Base-by-base conservation (phyloP, 2,113 vertebrate species). In the Misgurnus anguillicaudatus region DNA sequence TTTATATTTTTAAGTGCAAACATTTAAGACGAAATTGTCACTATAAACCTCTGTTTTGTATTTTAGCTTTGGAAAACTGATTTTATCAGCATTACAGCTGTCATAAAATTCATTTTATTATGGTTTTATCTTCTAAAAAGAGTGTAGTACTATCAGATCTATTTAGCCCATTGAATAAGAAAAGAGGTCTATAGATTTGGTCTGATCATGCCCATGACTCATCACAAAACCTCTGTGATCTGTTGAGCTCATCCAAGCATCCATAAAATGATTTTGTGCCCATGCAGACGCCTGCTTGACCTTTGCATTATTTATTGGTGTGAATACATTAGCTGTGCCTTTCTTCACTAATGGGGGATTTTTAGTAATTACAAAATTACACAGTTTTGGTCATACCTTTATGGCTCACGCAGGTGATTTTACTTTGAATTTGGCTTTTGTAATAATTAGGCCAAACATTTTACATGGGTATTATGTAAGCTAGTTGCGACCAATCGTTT, bases 211-310 rank as follows among this genome's bases (percentile, higher is more conserved):
- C 57, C 55, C 57, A 45, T 74, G 57, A 74, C 39, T 74, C 57
- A 74, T 74, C 71, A 47, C n/a, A 16, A 47, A 21, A 7, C 51
- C 36, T 61, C 21, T 45, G n/a, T 60, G 71, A 74, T 74, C n/a
- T 24, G 71, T 24, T 42, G 39, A 73, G 57, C 57, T 19, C 57
- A 62, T 62, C 41, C 41, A 47, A 31, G 41, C 57, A 45, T 9
- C 42, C 47, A 45, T 36, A 62, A 16, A 74, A 16, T 14, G 14
- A 61, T 19, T 74, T 62, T 60, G 71, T 62, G 21, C 71, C 57
- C 41, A 31, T 24, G 57, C 57, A 74, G 57, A 14, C 61, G 71
- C 11, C 71, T 61, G 39, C 57, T n/a, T 62, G 41, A 74, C 41
- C 41, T 62, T 62, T 62, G 39, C 57, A 62, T 62, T 62, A 48